A percentile compares a stretch with the other conserved stretches of the same genome.
Conservation (phyloP, 2,888 invertebrate species). For the Latheticus oryzae region DNA sequence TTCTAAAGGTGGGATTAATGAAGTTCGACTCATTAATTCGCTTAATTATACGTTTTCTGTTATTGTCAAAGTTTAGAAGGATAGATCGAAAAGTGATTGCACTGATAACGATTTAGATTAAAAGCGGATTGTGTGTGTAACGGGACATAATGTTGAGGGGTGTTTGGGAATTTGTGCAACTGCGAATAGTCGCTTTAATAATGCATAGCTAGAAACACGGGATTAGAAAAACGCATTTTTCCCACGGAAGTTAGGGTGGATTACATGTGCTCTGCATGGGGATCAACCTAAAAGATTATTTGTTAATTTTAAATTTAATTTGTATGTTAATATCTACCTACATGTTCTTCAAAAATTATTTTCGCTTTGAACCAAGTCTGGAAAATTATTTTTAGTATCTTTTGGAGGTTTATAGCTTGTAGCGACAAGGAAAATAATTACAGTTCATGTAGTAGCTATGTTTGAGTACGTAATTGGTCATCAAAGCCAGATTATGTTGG, state of each 20-base stretch:
- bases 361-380: no score
- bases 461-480: neutral
- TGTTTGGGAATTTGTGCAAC: slow-evolving; percentile 31
- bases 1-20: slow-evolving; percentile 41
- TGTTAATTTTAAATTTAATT: no score
- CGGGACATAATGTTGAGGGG: slow-evolving; percentile 12
- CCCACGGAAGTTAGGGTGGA: slow-evolving; percentile 27
- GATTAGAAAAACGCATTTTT: slow-evolving; percentile 31
- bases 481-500: slow-evolving; percentile 2
- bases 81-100: slow-evolving; percentile 18
- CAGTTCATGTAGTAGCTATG: neutral
- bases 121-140: neutral
- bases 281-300: slow-evolving; percentile 1
- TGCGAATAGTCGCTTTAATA: slow-evolving; percentile 28
- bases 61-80: slow-evolving; percentile 28
- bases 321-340: no score
- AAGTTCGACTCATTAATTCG: slow-evolving; percentile 43
- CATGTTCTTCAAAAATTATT: no score
- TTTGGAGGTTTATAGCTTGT: neutral
- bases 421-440: slow-evolving; percentile 1
- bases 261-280: slow-evolving; percentile 11
- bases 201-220: slow-evolving; percentile 6
- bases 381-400: neutral
- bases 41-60: slow-evolving; percentile 43
- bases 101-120: slow-evolving; percentile 22